phyloP scores from a whole-genome alignment of 2,797 vertebrate species.

The Heterohyrax brucei region DNA sequence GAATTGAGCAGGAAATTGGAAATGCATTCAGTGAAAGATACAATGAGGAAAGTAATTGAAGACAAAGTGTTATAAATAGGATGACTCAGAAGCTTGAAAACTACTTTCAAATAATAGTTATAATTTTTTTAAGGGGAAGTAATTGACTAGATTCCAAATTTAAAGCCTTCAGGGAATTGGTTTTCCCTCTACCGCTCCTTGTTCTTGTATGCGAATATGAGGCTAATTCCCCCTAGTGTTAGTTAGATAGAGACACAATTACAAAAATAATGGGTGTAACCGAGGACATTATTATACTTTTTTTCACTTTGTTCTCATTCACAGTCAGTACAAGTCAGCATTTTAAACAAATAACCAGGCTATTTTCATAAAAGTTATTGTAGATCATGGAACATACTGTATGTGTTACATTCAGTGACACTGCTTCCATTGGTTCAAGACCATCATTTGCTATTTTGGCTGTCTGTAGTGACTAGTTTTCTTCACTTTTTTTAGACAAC shows the following conservation, averaged over 20 bases:
- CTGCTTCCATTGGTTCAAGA: slow-evolving; percentile 41
- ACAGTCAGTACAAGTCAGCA: slow-evolving; percentile 52
- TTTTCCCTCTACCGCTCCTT: slow-evolving; percentile 80
- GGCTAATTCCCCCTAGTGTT: slow-evolving; percentile 76
- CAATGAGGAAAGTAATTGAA: slow-evolving; percentile 83
- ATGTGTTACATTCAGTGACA: neutral
- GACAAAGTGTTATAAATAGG: slow-evolving; percentile 85
- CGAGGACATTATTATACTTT: slow-evolving; percentile 59
- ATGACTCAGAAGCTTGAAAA: slow-evolving; percentile 84
- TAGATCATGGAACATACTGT: neutral
- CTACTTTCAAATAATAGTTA: slow-evolving; percentile 84
- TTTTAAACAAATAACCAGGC: slow-evolving; percentile 70
- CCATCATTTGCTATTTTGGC: slow-evolving; percentile 51
- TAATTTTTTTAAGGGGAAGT: slow-evolving; percentile 84
- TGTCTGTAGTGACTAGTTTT: slow-evolving; percentile 41
- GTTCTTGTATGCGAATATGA: slow-evolving; percentile 75
- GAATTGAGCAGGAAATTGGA: slow-evolving; percentile 79
- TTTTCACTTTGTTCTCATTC: slow-evolving; percentile 53
- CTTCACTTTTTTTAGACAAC: slow-evolving; percentile 33
- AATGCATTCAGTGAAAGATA: slow-evolving; percentile 82
- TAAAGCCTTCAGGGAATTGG: slow-evolving; percentile 80
- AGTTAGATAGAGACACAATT: slow-evolving; percentile 81
- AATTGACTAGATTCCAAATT: slow-evolving; percentile 85
- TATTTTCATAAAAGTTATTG: slow-evolving; percentile 66
- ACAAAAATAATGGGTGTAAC: slow-evolving; percentile 70